Evolutionary conservation across 2,113 vertebrate genomes (phyloP).

Genomic region (Nanger granti): DNA sequence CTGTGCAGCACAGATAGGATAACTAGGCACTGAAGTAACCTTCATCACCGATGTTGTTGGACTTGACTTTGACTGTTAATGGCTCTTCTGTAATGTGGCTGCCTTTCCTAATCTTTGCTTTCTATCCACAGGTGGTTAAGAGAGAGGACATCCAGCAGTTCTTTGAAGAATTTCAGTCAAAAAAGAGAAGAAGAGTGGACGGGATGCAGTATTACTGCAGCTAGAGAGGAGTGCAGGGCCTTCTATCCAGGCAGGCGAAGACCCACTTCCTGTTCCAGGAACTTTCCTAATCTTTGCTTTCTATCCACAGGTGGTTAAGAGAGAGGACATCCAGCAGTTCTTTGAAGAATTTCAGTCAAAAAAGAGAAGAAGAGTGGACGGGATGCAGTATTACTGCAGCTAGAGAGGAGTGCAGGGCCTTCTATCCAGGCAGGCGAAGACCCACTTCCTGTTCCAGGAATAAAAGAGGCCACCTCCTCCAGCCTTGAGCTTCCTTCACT

Average conservation of each 20-base stretch:
- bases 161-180: conserved; percentile 90
- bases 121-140: conserved; percentile 84
- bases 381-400: conserved; percentile 86
- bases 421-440: not conserved
- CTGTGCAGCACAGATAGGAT: rapidly evolving
- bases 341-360: conserved; percentile 90
- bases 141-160: conserved; percentile 90
- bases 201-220: conserved; percentile 87
- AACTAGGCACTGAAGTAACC: not conserved
- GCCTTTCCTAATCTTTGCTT: not conserved
- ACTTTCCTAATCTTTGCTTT: conserved; percentile 29
- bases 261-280: not conserved
- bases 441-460: conserved; percentile 23
- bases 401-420: conserved; percentile 44
- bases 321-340: conserved; percentile 90
- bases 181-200: conserved; percentile 84
- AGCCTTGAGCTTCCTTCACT: not conserved
- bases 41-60: not conserved
- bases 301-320: conserved; percentile 85
- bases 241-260: not conserved
- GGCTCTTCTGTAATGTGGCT: not conserved
- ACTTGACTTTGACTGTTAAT: not conserved
- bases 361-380: conserved; percentile 84
- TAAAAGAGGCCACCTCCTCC: conserved; percentile 43
- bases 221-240: conserved; percentile 49